These are phyloP conservation scores for Folsomia manolachei DNA, from an alignment of 2,888 invertebrate genomes.

Conservation along the genomic window DNA sequence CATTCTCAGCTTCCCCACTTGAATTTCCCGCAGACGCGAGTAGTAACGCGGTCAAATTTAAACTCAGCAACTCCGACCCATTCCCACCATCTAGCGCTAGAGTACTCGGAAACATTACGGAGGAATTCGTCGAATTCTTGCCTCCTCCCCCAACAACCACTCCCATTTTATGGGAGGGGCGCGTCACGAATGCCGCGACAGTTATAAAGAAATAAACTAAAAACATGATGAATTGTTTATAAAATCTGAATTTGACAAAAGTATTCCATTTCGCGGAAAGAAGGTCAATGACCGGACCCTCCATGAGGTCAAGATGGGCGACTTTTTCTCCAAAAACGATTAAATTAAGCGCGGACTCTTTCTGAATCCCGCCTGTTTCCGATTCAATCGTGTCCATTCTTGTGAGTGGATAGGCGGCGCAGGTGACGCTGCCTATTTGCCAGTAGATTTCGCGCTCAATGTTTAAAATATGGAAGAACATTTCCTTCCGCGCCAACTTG, in stretches of 20 bases:
- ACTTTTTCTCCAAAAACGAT: slow-evolving; percentile 89
- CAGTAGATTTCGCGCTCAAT: slow-evolving; percentile 95
- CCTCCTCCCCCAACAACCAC: not conserved
- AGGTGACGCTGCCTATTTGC: slow-evolving; percentile 86
- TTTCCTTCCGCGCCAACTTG: slow-evolving; percentile 85
- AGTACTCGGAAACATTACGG: slow-evolving; percentile 28
- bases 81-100: slow-evolving; percentile 40
- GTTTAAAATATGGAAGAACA: slow-evolving; percentile 96
- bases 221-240: slow-evolving; percentile 86
- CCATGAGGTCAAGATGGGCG: slow-evolving; percentile 82
- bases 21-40: not conserved
- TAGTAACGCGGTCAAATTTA: slow-evolving; percentile 20
- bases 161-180: slow-evolving; percentile 68
- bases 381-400: slow-evolving; percentile 94
- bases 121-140: slow-evolving; percentile 21
- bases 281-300: slow-evolving; percentile 77
- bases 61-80: slow-evolving; percentile 46
- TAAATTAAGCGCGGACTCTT: slow-evolving; percentile 89
- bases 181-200: slow-evolving; percentile 78
- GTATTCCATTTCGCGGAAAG: slow-evolving; percentile 97
- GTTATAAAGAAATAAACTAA: slow-evolving; percentile 86
- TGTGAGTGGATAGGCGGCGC: slow-evolving; percentile 92
- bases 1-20: slow-evolving; percentile 12
- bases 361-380: slow-evolving; percentile 78
- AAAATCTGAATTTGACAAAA: slow-evolving; percentile 87